These are phyloP conservation scores for Siniperca undulata DNA, from an alignment of 2,797 vertebrate genomes.

Conservation along the genomic window DNA sequence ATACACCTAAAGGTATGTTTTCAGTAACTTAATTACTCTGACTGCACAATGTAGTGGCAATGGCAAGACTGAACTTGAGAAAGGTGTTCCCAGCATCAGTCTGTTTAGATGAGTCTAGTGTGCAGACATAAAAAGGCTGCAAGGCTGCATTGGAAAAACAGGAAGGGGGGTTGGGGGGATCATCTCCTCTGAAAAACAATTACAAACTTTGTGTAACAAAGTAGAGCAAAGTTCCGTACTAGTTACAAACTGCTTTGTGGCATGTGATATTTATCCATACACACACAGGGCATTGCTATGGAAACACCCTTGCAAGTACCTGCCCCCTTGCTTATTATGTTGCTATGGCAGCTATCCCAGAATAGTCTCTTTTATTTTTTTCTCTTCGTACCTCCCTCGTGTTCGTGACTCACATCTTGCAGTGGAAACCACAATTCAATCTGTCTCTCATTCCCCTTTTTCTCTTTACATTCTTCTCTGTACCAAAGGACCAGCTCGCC, in stretches of 20 bases:
- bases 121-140: constrained; percentile 1
- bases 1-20: constrained; percentile 23
- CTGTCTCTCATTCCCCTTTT: constrained; percentile 83
- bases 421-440: constrained; percentile 88
- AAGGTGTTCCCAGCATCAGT: constrained; percentile 33
- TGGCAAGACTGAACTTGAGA: constrained; percentile 66
- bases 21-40: constrained; percentile 8
- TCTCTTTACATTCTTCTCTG: constrained; percentile 76
- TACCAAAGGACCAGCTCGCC: constrained; percentile 72
- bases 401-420: constrained; percentile 87
- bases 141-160: neutral
- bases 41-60: constrained; percentile 14
- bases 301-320: constrained; percentile 82
- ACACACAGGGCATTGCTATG: constrained; percentile 83
- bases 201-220: constrained; percentile 46
- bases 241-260: constrained; percentile 71
- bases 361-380: constrained; percentile 81
- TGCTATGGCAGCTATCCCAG: constrained; percentile 88
- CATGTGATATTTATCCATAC: constrained; percentile 83
- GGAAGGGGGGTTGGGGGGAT: neutral
- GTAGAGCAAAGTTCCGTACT: constrained; percentile 57
- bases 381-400: constrained; percentile 80
- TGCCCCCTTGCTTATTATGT: constrained; percentile 89
- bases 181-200: constrained; percentile 19
- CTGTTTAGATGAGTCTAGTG: constrained; percentile 9